phyloP scores from a whole-genome alignment of 2,888 invertebrate genomes.

The Caenorhabditis wallacei region DNA sequence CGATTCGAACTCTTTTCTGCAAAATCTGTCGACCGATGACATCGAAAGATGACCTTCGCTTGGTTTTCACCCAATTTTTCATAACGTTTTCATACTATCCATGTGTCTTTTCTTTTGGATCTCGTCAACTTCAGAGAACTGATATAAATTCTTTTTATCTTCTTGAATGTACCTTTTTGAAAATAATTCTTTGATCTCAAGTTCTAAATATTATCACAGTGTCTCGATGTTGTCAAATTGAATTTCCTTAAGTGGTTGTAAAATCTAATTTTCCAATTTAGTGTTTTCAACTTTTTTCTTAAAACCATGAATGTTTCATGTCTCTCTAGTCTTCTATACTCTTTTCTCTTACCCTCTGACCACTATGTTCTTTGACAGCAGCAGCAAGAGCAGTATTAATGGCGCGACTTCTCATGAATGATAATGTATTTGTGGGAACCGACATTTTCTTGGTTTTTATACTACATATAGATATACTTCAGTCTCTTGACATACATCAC shows the following conservation, averaged over 20 bases:
- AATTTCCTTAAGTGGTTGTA: constrained; percentile 18
- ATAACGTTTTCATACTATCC: constrained; percentile 1
- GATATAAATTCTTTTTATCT: neutral
- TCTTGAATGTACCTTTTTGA: neutral
- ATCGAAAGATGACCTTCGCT: constrained; percentile 33
- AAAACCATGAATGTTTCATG: constrained; percentile 2
- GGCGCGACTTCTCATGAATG: constrained; percentile 43
- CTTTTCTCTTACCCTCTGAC: constrained; percentile 9
- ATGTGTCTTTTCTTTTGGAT: neutral
- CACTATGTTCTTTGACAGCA: constrained; percentile 17
- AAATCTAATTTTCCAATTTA: constrained; percentile 27
- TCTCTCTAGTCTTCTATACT: constrained; percentile 2
- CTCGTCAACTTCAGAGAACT: neutral
- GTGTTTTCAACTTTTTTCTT: neutral
- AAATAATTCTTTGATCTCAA: neutral
- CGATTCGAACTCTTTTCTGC: constrained; percentile 17
- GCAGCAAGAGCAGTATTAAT: constrained; percentile 36
- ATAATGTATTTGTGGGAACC: constrained; percentile 11
- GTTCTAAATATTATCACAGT: neutral
- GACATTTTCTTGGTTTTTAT: neutral
- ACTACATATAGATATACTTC: neutral
- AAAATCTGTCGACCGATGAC: constrained; percentile 23
- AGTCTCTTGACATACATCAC: neutral
- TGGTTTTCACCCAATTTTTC: constrained; percentile 13
- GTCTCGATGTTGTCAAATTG: constrained; percentile 17